These are phyloP conservation scores for Acanthornis magna DNA, from an alignment of 2,797 vertebrate species.

Conservation along the genomic window DNA sequence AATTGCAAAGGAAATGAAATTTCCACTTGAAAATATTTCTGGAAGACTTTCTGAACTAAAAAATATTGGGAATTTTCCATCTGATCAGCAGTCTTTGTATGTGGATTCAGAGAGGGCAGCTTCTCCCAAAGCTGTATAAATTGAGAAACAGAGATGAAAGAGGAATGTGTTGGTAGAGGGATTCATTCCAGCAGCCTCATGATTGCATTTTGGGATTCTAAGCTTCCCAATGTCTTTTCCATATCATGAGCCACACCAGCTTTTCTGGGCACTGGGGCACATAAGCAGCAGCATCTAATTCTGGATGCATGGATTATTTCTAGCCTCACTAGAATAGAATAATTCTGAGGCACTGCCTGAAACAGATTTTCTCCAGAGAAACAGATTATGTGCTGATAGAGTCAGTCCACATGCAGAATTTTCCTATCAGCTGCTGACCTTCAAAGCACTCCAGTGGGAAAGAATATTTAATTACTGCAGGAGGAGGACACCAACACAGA, in stretches of 20 bases:
- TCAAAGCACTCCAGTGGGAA: not conserved
- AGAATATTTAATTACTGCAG: not conserved
- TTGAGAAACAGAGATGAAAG: not conserved
- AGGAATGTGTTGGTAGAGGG: not conserved
- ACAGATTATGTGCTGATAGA: not conserved
- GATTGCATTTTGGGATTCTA: not conserved
- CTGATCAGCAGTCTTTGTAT: not conserved
- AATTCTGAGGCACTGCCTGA: not conserved
- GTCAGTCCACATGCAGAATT: not conserved
- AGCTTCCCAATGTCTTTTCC: not conserved
- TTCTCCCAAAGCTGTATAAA: not conserved
- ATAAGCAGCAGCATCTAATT: not conserved
- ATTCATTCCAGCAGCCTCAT: not conserved
- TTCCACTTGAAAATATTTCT: not conserved
- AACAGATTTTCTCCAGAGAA: not conserved
- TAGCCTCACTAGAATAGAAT: not conserved
- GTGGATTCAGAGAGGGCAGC: not conserved
- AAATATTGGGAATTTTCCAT: not conserved
- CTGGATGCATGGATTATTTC: not conserved
- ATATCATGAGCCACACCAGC: not conserved
- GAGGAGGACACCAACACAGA: not conserved
- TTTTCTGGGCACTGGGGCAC: not conserved
- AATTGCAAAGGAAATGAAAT: not conserved
- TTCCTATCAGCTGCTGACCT: not conserved
- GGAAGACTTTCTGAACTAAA: not conserved